Evolutionary conservation across 1,140 invertebrate species (phyloP).

Genomic region (Coelopa frigida): DNA sequence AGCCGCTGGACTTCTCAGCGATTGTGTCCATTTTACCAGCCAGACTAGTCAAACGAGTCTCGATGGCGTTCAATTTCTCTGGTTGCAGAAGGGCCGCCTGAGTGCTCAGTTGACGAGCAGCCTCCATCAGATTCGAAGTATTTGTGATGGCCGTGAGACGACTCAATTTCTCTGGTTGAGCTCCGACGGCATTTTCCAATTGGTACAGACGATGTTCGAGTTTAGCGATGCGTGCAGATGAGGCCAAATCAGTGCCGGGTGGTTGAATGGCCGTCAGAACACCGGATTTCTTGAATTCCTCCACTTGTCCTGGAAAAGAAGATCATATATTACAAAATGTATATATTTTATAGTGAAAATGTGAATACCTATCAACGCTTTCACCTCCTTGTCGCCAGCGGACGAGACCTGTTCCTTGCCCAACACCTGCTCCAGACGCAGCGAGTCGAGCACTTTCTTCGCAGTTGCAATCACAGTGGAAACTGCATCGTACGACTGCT

Average conservation of each 20-base stretch:
- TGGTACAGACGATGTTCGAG: conserved; percentile 66
- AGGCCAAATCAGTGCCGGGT: conserved; percentile 52
- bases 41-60: conserved; percentile 65
- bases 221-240: conserved; percentile 62
- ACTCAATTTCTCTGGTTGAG: conserved; percentile 53
- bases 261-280: conserved; percentile 45
- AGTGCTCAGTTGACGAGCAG: conserved; percentile 65
- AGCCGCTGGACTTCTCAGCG: conserved; percentile 57
- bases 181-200: conserved; percentile 66
- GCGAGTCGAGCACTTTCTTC: conserved; percentile 36
- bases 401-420: conserved; percentile 47
- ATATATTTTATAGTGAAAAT: background rate
- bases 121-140: conserved; percentile 52
- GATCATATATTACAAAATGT: background rate
- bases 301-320: conserved; percentile 40
- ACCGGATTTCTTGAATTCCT: conserved; percentile 50
- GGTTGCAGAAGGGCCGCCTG: conserved; percentile 74
- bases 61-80: conserved; percentile 72
- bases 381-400: conserved; percentile 49
- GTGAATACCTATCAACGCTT: conserved; percentile 46
- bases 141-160: conserved; percentile 42
- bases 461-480: conserved; percentile 39
- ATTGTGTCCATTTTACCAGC: conserved; percentile 70
- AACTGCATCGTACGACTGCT: conserved; percentile 41
- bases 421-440: conserved; percentile 49